Evolutionary conservation across 2,888 invertebrate genomes (phyloP).

Genomic region (Lacanobia wlatinum): DNA sequence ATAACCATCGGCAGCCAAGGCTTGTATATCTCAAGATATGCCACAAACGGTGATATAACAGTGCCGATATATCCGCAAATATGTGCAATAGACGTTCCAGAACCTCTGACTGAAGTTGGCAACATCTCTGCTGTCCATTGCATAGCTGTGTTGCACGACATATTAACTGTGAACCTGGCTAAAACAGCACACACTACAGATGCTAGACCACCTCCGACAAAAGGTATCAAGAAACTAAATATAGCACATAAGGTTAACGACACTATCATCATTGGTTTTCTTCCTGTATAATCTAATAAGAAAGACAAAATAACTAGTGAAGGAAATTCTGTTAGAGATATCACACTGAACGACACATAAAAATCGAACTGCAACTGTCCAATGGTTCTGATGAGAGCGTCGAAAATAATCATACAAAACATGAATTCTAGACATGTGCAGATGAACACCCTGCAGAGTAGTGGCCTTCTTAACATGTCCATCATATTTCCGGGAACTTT

Average conservation of each 20-base stretch:
- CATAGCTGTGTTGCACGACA: conserved; percentile 74
- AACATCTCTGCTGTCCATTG: conserved; percentile 83
- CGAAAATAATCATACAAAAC: conserved; percentile 77
- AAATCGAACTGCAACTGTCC: conserved; percentile 79
- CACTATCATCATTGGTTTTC: conserved; percentile 74
- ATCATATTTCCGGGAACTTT: conserved; percentile 66
- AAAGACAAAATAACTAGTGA: conserved; percentile 78
- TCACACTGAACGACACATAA: conserved; percentile 81
- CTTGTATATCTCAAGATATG: conserved; percentile 75
- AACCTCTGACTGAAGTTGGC: conserved; percentile 81
- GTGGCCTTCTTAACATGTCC: conserved; percentile 74
- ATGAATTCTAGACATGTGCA: conserved; percentile 76
- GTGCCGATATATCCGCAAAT: conserved; percentile 78
- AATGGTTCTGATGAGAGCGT: conserved; percentile 78
- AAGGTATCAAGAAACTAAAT: conserved; percentile 76
- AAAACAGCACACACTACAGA: conserved; percentile 79
- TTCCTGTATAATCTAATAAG: conserved; percentile 77
- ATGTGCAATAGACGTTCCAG: conserved; percentile 78
- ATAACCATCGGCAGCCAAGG: conserved; percentile 80
- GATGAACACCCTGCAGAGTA: conserved; percentile 75
- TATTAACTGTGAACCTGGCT: conserved; percentile 81
- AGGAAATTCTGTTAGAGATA: conserved; percentile 82
- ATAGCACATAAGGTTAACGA: conserved; percentile 68
- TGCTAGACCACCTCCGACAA: conserved; percentile 73
- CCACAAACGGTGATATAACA: conserved; percentile 82